Base-by-base conservation (phyloP, 2,797 vertebrate genomes). In the Chelonia mydas region DNA sequence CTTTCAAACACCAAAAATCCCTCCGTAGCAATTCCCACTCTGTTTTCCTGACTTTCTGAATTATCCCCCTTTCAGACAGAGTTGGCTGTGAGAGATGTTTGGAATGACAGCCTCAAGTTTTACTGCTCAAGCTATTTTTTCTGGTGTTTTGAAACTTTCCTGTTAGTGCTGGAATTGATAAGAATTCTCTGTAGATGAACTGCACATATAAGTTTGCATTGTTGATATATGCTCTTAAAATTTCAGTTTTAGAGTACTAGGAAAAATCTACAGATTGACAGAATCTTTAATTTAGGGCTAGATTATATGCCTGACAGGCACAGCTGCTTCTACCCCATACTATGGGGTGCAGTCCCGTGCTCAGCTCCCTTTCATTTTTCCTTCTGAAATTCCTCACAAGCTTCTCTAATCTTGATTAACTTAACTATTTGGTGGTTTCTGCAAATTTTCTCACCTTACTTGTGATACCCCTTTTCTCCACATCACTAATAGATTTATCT, bases 61-160 rank as follows among this genome's bases (percentile, higher is more conserved):
- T 54, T n/a, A 49, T 3, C 54, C 2, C 72, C 72, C 41, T 31
- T 0, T 6, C 61, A 90, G n/a, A 41, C 21, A 41, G 84, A 93
- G 47, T 3, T 96, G 87, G 27, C 61, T 78, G 11, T 81, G 53
- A 87, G 37, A 88, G 23, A 27, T 57, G 83, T 92, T 96, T 94
- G 83, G 68, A 95, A 96, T 85, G 80, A 88, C 83, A 94, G 16
- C 55, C 53, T 94, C 11, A 1, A 27, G 76, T 94, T 77, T 95
- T 91, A 93, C 55, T 0, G 0, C 77, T 90, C 55, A 28, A 28
- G 86, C 19, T 28, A 15, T 85, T 95, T 96, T 83, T 92, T 91
- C 77, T 88, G 54, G 59, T 93, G 41, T 49, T 92, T 91, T 86
- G 90, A 93, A 97, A 94, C 81, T 33, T 84, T 96, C 89, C 87